These are phyloP conservation scores for Bettongia penicillata DNA, from an alignment of 2,113 vertebrate species.

Conservation along the genomic window DNA sequence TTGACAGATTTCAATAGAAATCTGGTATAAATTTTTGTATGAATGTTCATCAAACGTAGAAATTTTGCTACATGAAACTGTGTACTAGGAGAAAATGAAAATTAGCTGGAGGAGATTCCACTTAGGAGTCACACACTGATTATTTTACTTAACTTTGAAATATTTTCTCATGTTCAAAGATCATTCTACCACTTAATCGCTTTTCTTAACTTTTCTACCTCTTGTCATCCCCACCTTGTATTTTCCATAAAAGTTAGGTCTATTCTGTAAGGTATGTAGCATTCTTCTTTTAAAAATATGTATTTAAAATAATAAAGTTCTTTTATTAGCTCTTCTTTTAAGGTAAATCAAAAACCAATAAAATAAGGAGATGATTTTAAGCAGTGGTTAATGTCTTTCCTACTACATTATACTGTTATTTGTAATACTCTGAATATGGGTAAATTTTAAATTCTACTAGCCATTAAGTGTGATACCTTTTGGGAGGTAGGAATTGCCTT, in stretches of 20 bases:
- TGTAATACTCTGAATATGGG: not conserved
- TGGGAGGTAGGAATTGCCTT: not conserved
- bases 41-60: constrained; percentile 49
- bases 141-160: constrained; percentile 56
- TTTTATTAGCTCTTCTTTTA: not conserved
- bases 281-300: not conserved
- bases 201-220: not conserved
- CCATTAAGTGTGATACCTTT: not conserved
- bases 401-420: not conserved
- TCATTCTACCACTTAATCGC: not conserved
- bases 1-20: not conserved
- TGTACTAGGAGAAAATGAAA: not conserved
- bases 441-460: not conserved
- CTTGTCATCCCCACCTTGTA: not conserved
- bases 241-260: not conserved
- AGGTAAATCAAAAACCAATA: not conserved
- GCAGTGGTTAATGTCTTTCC: not conserved
- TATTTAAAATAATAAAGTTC: not conserved
- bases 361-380: not conserved
- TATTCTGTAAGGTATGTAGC: not conserved
- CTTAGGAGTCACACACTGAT: constrained; percentile 28
- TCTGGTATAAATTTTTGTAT: constrained; percentile 18
- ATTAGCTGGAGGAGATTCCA: constrained; percentile 22
- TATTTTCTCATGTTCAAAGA: constrained; percentile 50
- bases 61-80: constrained; percentile 49